Conservation (phyloP, 2,888 invertebrate genomes). For the Deilephila porcellus region DNA sequence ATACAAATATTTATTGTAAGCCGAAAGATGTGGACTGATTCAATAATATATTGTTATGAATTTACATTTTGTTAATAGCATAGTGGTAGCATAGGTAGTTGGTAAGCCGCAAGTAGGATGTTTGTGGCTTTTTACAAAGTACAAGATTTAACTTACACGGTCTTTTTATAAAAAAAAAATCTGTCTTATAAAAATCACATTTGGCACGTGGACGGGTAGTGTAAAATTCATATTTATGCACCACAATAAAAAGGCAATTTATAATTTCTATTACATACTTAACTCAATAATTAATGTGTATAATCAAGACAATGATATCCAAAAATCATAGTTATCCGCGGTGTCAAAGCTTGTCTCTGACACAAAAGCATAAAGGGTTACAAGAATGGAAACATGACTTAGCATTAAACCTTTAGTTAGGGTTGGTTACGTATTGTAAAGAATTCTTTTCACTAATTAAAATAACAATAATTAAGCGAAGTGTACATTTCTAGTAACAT, state of each 20-base stretch:
- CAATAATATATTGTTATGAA: not conserved
- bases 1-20: not conserved
- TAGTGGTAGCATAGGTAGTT: no score
- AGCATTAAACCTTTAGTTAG: conserved; percentile 39
- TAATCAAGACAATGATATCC: not conserved
- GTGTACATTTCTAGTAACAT: conserved; percentile 28
- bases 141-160: no score
- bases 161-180: no score
- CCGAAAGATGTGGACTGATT: not conserved
- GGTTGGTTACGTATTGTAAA: conserved; percentile 44
- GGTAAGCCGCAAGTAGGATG: no score
- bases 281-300: not conserved
- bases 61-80: not conserved
- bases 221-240: no score
- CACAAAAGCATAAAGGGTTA: conserved; percentile 33
- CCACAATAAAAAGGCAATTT: no score
- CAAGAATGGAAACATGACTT: conserved; percentile 35
- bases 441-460: conserved; percentile 32
- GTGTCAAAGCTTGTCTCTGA: conserved; percentile 16
- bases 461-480: conserved; percentile 30
- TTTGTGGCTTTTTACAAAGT: no score
- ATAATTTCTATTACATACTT: no score
- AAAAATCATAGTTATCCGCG: not conserved
- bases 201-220: no score
- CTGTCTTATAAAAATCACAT: no score